Evolutionary conservation across 2,888 invertebrate genomes (phyloP), one percentile per base, ranked within the genome.

Genomic region (Pandemis cinnamomeana): DNA sequence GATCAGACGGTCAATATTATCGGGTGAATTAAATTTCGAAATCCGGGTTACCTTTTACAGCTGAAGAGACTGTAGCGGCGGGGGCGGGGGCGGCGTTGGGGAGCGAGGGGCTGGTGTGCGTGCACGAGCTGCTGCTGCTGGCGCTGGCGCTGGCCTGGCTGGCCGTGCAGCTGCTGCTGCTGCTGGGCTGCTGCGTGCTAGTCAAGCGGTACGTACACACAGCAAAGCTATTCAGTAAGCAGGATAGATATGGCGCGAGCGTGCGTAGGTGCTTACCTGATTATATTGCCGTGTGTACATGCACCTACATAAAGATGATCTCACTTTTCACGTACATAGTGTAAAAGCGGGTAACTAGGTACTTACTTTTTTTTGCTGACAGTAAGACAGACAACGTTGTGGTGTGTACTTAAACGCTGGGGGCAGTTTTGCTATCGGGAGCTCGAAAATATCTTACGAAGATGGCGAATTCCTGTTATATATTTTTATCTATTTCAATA

Each of bases 81-180:
- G 10, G 60, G 20, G 11, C 75, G 61, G 5, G 44, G 44, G 8
- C 13, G 11, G 8, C 11, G 0, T 11, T 62, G 8, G 53, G 82
- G 6, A 81, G 82, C 7, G 81, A 80, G 13, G 78, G 89, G 0
- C 80, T 95, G 81, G 94, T 95, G 76, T 96, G 96, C 86, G 91
- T 96, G 41, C 96, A 96, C 81, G 95, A 96, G 81, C 91, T 95
- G 60, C 87, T 97, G 67, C 91, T 96, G 44, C 95, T 97, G 76
- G 96, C 96, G 36, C 86, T 96, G 5, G 91, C 95, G 58, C 94
- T 96, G 68, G 94, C 95, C 71, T 96, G 96, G 95, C 91, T 95
- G 53, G 94, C 95, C 5, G 92, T 95, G 55, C 95, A 95, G 80
- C 87, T 95, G 69, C 76, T 95, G 55, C 84, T 95, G 55, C 88